A percentile compares a stretch with the other conserved stretches of the same genome.
These are phyloP conservation scores for Hippasteria phrygiana DNA, from an alignment of 53 echinoderm and acorn worm species.

Conservation along the genomic window DNA sequence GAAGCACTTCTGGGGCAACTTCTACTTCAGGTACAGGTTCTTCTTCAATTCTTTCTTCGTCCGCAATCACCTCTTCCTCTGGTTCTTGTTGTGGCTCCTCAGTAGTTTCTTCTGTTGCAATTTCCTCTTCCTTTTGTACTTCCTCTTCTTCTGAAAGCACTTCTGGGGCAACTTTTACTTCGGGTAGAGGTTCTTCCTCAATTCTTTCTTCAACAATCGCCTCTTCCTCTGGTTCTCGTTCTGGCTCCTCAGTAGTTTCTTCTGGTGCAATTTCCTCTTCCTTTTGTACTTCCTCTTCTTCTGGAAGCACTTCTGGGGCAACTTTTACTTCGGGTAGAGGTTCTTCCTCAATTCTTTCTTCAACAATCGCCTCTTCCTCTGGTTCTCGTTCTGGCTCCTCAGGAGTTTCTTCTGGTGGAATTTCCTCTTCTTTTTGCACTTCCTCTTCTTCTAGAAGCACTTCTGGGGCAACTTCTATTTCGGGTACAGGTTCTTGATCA, in stretches of 20 bases:
- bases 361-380: not conserved
- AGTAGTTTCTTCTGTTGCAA: not conserved
- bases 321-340: not conserved
- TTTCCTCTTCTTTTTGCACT: too few species aligned
- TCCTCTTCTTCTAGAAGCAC: too few species aligned
- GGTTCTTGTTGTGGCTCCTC: constrained; percentile 27
- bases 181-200: too few species aligned
- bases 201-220: constrained; percentile 14
- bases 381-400: too few species aligned
- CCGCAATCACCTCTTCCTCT: not conserved
- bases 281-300: too few species aligned
- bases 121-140: too few species aligned
- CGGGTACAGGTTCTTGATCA: not conserved
- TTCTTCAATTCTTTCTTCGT: constrained; percentile 35
- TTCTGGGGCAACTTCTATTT: constrained; percentile 27
- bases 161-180: too few species aligned
- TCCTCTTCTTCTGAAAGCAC: too few species aligned
- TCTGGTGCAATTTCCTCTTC: not conserved
- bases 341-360: constrained; percentile 23
- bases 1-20: constrained; percentile 8
- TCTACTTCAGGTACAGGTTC: constrained; percentile 37
- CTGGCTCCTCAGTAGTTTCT: not conserved
- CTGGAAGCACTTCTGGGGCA: constrained; percentile 1
- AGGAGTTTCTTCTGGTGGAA: too few species aligned
- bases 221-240: not conserved